Conservation (phyloP, 2,797 vertebrate species). For the Rhadinocentrus ornatus region DNA sequence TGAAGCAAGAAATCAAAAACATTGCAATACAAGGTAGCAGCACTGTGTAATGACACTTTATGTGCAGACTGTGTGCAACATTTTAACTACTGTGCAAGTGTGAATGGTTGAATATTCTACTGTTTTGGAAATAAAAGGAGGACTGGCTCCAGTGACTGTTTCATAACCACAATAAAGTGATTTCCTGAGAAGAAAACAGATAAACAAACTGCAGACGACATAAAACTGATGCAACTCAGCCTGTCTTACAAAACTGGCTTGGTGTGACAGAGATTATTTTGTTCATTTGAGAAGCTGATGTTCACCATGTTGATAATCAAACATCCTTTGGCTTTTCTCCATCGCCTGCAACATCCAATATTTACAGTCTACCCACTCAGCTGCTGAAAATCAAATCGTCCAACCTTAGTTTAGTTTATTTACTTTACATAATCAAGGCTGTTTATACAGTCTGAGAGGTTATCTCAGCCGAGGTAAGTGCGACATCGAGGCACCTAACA, state of each 20-base stretch:
- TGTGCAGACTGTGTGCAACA: neutral
- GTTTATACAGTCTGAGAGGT: conserved; percentile 34
- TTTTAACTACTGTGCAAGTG: neutral
- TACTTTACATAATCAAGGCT: conserved; percentile 15
- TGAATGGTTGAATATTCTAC: neutral
- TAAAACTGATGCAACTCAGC: neutral
- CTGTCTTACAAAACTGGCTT: neutral
- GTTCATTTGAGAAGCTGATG: neutral
- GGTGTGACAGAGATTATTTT: neutral
- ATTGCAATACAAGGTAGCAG: neutral
- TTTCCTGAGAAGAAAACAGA: neutral
- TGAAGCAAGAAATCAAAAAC: neutral
- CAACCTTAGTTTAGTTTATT: conserved; percentile 41
- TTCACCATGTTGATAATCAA: neutral
- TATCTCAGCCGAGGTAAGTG: conserved; percentile 44
- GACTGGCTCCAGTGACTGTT: neutral
- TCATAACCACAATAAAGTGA: neutral
- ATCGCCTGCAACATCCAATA: conserved; percentile 12
- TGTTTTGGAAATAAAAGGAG: neutral
- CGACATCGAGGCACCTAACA: conserved; percentile 55
- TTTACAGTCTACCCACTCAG: conserved; percentile 13
- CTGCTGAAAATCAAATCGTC: conserved; percentile 40
- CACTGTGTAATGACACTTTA: neutral
- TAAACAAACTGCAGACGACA: neutral
- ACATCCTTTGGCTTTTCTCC: neutral